phyloP scores from a whole-genome alignment of 1,140 invertebrate species.

The Harpegnathos saltator region DNA sequence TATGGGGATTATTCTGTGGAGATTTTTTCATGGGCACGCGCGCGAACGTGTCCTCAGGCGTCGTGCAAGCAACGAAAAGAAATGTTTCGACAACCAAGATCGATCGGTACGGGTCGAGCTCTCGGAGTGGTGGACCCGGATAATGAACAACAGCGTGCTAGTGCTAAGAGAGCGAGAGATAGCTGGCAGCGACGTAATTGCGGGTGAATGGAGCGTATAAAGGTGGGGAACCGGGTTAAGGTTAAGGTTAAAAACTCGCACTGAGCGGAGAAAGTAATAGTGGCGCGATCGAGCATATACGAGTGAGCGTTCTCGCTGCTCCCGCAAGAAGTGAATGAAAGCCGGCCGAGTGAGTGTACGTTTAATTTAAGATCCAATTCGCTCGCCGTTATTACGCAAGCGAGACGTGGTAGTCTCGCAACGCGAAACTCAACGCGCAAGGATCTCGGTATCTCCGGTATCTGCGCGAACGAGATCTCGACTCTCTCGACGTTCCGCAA shows the following conservation, averaged over 20 bases:
- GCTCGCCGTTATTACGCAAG: slow-evolving; percentile 1
- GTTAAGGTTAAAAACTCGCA: slow-evolving; percentile 40
- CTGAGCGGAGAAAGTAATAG: slow-evolving; percentile 13
- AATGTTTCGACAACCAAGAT: too few relatives aligned
- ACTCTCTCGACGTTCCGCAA: background rate
- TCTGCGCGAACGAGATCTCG: slow-evolving; percentile 16
- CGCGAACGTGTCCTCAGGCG: too few relatives aligned
- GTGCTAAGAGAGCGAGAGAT: too few relatives aligned
- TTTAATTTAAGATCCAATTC: slow-evolving; percentile 24
- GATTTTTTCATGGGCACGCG: too few relatives aligned
- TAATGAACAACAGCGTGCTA: too few relatives aligned
- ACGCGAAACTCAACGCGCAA: slow-evolving; percentile 3
- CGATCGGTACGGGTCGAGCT: too few relatives aligned
- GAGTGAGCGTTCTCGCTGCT: background rate
- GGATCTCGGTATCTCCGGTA: too few relatives aligned
- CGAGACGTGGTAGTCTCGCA: background rate
- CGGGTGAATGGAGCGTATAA: background rate
- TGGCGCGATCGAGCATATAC: slow-evolving; percentile 3
- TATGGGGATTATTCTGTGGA: too few relatives aligned
- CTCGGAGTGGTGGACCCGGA: too few relatives aligned
- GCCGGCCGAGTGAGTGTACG: background rate
- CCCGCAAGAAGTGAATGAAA: slow-evolving; percentile 15
- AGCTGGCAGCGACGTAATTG: background rate
- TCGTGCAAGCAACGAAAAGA: too few relatives aligned
- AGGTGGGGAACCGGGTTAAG: slow-evolving; percentile 1